Conservation (phyloP, 2,888 invertebrate genomes). For the Drosophila anceps region DNA sequence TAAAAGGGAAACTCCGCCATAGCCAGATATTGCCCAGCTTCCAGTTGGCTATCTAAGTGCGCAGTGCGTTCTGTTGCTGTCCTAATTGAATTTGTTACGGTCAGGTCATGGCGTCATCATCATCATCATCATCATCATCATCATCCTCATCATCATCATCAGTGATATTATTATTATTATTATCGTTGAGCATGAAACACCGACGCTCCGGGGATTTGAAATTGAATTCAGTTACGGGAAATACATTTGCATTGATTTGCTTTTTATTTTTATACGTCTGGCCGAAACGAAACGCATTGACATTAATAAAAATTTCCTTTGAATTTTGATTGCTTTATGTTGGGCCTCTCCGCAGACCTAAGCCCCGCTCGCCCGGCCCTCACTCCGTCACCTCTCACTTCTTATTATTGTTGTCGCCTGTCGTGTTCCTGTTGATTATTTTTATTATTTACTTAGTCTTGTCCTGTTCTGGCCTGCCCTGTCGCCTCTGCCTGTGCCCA, state of each 20-base stretch:
- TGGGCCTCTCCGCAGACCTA: background rate
- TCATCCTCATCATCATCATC: conserved; percentile 20
- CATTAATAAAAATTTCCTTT: conserved; percentile 83
- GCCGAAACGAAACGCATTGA: conserved; percentile 68
- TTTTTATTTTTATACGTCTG: conserved; percentile 74
- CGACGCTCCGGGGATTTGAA: conserved; percentile 65
- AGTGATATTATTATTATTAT: conserved; percentile 39
- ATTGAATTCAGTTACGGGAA: conserved; percentile 80
- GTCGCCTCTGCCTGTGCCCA: background rate
- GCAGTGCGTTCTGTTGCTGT: conserved; percentile 37
- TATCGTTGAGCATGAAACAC: conserved; percentile 33
- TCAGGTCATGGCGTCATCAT: conserved; percentile 56
- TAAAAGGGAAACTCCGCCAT: conserved; percentile 8
- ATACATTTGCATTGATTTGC: conserved; percentile 81
- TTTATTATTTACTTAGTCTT: conserved; percentile 76
- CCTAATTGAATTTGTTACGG: conserved; percentile 81
- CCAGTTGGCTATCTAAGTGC: conserved; percentile 57
- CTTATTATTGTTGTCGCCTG: conserved; percentile 61
- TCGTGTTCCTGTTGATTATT: conserved; percentile 66
- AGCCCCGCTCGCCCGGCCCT: background rate
- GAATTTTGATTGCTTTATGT: conserved; percentile 81
- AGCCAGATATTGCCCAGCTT: conserved; percentile 5
- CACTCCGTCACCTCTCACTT: too few relatives aligned
- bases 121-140: conserved; percentile 19
- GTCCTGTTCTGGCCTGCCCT: conserved; percentile 31